phyloP scores from a whole-genome alignment of 2,113 vertebrate genomes.

The Puntigrus tetrazona region DNA sequence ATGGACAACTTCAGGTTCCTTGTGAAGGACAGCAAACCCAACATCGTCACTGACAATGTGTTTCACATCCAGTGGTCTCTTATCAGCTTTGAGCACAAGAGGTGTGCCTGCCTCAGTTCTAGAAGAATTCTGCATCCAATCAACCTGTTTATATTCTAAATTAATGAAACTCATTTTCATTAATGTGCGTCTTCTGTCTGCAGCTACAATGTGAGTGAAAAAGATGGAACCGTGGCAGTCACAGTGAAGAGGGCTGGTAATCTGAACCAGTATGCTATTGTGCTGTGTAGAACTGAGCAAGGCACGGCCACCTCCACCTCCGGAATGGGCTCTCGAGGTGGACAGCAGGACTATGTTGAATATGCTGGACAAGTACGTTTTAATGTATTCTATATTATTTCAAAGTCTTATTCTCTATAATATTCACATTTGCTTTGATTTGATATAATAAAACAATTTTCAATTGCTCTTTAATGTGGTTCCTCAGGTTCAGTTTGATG shows the following conservation, averaged over 20 bases:
- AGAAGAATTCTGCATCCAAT: not conserved
- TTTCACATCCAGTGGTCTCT: conserved; percentile 98
- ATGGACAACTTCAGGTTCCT: conserved; percentile 92
- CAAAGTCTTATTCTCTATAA: not conserved
- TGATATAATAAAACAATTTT: not conserved
- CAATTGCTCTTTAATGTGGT: not conserved
- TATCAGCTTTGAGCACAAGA: conserved; percentile 87
- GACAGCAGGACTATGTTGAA: conserved; percentile 90
- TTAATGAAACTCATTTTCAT: not conserved
- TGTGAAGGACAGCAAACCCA: conserved; percentile 93
- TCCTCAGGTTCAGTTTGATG: conserved; percentile 94
- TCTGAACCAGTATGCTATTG: conserved; percentile 93
- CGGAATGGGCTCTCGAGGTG: conserved; percentile 63
- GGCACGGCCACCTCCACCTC: conserved; percentile 82
- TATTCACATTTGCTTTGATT: not conserved
- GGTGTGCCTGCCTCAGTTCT: conserved; percentile 68
- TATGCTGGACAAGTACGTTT: conserved; percentile 86
- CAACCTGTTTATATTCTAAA: not conserved
- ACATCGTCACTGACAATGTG: conserved; percentile 84
- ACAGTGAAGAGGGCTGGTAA: conserved; percentile 85
- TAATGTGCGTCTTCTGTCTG: conserved; percentile 24
- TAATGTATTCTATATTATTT: not conserved
- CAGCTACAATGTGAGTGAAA: conserved; percentile 92
- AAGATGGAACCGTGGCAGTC: conserved; percentile 81
- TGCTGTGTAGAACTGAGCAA: conserved; percentile 86